A percentile compares a stretch with the other conserved stretches of the same genome.
These are phyloP conservation scores for Brienomyrus brachyistius DNA, from an alignment of 2,113 vertebrate species.

Conservation along the genomic window DNA sequence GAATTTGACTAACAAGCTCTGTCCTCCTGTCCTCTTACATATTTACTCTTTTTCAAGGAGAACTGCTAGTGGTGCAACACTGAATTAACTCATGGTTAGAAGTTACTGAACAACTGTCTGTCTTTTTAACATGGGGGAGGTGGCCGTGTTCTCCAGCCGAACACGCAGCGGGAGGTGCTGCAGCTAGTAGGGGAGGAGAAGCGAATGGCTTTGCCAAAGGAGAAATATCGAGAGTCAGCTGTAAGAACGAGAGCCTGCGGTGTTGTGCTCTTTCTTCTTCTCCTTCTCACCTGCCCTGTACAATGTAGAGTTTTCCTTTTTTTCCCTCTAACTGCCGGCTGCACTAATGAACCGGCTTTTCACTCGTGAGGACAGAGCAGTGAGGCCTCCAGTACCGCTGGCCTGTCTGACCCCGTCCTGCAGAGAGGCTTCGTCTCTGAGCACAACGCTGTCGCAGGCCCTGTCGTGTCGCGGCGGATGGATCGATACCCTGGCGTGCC, in stretches of 20 bases:
- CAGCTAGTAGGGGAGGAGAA: too few species aligned
- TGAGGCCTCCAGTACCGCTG: background rate
- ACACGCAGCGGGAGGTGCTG: background rate
- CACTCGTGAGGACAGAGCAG: background rate
- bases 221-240: background rate
- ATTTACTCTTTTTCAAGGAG: constrained; percentile 34
- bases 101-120: constrained; percentile 42
- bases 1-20: constrained; percentile 66
- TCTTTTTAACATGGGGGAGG: background rate
- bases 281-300: background rate
- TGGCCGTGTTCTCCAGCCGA: background rate
- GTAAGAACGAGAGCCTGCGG: background rate
- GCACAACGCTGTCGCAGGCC: constrained; percentile 59
- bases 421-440: constrained; percentile 58
- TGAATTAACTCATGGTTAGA: constrained; percentile 36
- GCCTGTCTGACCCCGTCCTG: background rate
- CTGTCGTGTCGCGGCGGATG: constrained; percentile 70
- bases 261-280: background rate
- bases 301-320: background rate
- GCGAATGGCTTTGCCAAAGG: background rate
- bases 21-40: constrained; percentile 28
- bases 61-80: constrained; percentile 53
- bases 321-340: background rate
- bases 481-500: constrained; percentile 81
- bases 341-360: background rate